A percentile compares a stretch with the other conserved stretches of the same genome.
Evolutionary conservation across 1,140 invertebrate genomes (phyloP).

Genomic region (Apis laboriosa): DNA sequence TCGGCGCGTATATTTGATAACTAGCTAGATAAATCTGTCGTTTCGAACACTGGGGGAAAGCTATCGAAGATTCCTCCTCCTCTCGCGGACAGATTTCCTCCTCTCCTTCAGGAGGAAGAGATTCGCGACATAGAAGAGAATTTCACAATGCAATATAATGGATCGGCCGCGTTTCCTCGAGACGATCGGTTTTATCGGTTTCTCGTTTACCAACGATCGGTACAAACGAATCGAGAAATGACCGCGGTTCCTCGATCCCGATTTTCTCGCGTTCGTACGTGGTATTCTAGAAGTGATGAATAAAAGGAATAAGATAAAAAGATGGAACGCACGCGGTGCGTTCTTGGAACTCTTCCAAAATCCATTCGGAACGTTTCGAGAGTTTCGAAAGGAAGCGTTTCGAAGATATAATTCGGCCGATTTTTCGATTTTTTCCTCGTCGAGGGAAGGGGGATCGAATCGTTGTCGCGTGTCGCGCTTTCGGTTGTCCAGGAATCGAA

Average conservation of each 20-base stretch:
- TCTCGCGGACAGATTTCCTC: background rate
- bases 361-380: too few species aligned
- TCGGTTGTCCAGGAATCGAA: background rate
- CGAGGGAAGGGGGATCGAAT: too few species aligned
- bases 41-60: background rate
- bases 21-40: constrained; percentile 10
- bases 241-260: background rate
- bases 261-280: background rate
- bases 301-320: background rate
- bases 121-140: background rate
- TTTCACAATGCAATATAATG: too few species aligned
- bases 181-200: background rate
- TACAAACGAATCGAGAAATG: too few species aligned
- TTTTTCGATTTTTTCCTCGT: too few species aligned
- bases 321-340: background rate
- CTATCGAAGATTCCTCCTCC: background rate
- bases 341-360: background rate
- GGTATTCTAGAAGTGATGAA: background rate
- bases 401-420: too few species aligned
- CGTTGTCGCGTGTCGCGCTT: background rate
- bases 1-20: constrained; percentile 3
- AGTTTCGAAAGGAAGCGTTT: background rate
- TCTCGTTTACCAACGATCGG: background rate
- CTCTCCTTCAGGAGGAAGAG: background rate
- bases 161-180: background rate